Evolutionary conservation across 2,888 invertebrate species (phyloP).

Genomic region (Yponomeuta evonymella): DNA sequence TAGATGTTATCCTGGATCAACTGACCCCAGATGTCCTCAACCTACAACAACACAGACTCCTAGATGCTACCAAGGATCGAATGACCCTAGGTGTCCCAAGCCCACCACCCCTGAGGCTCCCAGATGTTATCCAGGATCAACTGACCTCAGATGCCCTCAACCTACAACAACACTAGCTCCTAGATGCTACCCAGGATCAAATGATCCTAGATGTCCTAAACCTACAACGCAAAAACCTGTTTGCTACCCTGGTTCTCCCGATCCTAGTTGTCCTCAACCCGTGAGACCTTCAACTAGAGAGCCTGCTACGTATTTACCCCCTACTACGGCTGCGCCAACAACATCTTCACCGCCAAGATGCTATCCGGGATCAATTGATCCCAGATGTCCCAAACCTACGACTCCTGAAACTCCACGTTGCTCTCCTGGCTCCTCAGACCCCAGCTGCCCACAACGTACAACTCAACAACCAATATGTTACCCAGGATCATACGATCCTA

Average conservation of each 20-base stretch:
- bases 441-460: constrained; percentile 29
- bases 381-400: constrained; percentile 27
- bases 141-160: too few species aligned
- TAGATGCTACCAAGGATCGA: too few species aligned
- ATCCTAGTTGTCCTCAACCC: constrained; percentile 25
- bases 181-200: too few species aligned
- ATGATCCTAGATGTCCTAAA: too few species aligned
- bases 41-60: too few species aligned
- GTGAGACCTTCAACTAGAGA: constrained; percentile 24
- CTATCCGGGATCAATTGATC: constrained; percentile 25
- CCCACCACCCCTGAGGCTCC: too few species aligned
- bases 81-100: too few species aligned
- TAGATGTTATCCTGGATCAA: too few species aligned
- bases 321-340: constrained; percentile 22
- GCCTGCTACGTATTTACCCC: constrained; percentile 32
- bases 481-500: constrained; percentile 37
- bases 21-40: too few species aligned
- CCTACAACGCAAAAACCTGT: constrained; percentile 19
- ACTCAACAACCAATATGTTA: constrained; percentile 28
- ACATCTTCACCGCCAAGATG: constrained; percentile 26
- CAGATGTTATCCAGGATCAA: too few species aligned
- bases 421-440: constrained; percentile 32
- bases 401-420: constrained; percentile 26
- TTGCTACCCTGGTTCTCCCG: constrained; percentile 25
- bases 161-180: too few species aligned